Evolutionary conservation across 1,140 invertebrate genomes (phyloP), one percentile per base, ranked within the genome.

Genomic region (Goniozus legneri): DNA sequence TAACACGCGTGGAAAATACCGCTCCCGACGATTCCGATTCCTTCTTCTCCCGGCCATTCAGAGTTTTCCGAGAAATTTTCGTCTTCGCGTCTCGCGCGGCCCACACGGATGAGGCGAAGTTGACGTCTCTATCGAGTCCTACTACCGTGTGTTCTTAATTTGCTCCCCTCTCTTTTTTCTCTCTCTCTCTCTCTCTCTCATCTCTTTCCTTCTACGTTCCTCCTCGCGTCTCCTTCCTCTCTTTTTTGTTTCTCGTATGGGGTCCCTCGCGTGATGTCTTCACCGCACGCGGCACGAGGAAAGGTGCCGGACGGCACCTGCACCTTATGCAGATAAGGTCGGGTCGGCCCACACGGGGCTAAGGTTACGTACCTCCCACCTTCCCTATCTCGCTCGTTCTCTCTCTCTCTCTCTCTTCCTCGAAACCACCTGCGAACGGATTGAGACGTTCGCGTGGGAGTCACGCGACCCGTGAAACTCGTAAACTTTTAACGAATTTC

Each of bases 251-350:
- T n/a, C n/a, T n/a, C n/a, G n/a, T n/a, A n/a, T n/a, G n/a, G n/a
- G n/a, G n/a, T n/a, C 3, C 27, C 37, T 35, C 35, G 42, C 47
- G 33, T 44, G 50, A 55, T 61, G 50, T 60, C 52, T 54, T 48
- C 39, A 54, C 47, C 45, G 54, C n/a, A n/a, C n/a, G n/a, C n/a
- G n/a, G 24, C 34, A 50, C 57, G n/a, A n/a, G n/a, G n/a, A 63
- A 67, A 67, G 63, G 50, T 60, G 57, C 65, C 59, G 60, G 52
- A 57, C 45, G 53, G 55, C 63, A 65, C 65, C 63, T 65, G 65
- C 53, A 52, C 48, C 55, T 62, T 59, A 62, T 64, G 61, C 65
- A 65, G 65, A 67, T 67, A 67, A 67, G 55, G 52, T 56, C 52
- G 54, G 63, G 62, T 65, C 59, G 60, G 52, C 50, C 50, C 47